A percentile compares a stretch with the other conserved stretches of the same genome.
phyloP scores from a whole-genome alignment of 2,797 vertebrate genomes.

The Chromobotia macracanthus region DNA sequence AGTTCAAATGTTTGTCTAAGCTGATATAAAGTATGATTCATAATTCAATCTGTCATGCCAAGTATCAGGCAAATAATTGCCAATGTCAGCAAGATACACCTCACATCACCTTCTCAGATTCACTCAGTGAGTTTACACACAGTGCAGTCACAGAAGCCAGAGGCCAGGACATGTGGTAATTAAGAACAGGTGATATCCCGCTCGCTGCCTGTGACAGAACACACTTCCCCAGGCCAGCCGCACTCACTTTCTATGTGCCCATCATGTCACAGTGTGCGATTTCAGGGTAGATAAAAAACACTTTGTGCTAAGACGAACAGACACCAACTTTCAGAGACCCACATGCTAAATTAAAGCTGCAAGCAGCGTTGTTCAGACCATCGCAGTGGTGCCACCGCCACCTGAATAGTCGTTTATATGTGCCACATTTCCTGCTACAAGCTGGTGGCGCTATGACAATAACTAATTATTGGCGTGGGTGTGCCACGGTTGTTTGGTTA shows the following conservation, averaged over 20 bases:
- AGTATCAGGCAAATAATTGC: constrained; percentile 20
- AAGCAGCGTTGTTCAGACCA: too few relatives aligned
- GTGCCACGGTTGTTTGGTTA: too few relatives aligned
- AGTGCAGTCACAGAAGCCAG: constrained; percentile 29
- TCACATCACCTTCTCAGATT: constrained; percentile 13
- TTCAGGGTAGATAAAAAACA: constrained; percentile 27
- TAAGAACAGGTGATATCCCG: constrained; percentile 52
- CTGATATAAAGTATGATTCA: not conserved
- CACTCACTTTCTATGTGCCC: constrained; percentile 39
- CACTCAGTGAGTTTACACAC: constrained; percentile 5
- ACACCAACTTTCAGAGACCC: not conserved
- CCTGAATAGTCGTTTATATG: too few relatives aligned
- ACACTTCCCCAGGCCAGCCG: constrained; percentile 5
- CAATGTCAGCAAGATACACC: not conserved
- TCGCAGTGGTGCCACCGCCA: too few relatives aligned
- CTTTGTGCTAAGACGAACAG: constrained; percentile 1
- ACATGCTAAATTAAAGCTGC: not conserved
- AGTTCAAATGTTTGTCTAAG: constrained; percentile 7
- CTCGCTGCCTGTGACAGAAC: constrained; percentile 33
- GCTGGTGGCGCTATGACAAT: too few relatives aligned
- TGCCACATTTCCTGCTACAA: too few relatives aligned
- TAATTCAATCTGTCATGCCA: constrained; percentile 18
- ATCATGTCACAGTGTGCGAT: constrained; percentile 49
- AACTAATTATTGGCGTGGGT: too few relatives aligned
- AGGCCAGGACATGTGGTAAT: constrained; percentile 30